phyloP scores from a whole-genome alignment of 2,888 invertebrate species.

The Isoperla grammatica region DNA sequence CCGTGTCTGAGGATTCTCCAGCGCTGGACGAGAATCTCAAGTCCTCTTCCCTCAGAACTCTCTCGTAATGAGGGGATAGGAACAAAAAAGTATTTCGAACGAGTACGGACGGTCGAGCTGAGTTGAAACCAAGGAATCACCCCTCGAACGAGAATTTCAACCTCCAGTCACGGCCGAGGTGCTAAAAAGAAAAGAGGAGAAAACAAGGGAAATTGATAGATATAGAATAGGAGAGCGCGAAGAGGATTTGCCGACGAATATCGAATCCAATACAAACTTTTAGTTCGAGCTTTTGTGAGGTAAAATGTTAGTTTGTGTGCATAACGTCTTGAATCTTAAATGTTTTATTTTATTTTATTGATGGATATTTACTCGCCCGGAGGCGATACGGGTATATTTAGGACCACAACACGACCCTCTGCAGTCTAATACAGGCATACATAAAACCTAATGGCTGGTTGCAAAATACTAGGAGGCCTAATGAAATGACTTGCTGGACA shows the following conservation, averaged over 20 bases:
- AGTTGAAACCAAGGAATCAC: conserved; percentile 21
- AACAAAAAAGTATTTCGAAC: conserved; percentile 18
- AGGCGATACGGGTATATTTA: too few species aligned
- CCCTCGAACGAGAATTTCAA: conserved; percentile 21
- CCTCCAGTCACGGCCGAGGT: conserved; percentile 21
- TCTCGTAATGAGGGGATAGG: conserved; percentile 18
- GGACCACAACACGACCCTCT: too few species aligned
- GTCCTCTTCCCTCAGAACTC: conserved; percentile 17
- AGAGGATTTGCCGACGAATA: background rate
- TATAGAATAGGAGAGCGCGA: background rate
- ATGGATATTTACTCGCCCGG: too few species aligned
- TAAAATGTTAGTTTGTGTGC: too few species aligned
- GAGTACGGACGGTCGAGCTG: background rate
- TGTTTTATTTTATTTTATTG: too few species aligned
- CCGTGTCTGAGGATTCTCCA: background rate
- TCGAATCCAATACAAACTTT: too few species aligned
- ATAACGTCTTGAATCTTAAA: too few species aligned
- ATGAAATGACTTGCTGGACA: too few species aligned
- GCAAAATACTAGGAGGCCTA: too few species aligned
- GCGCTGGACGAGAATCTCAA: conserved; percentile 16
- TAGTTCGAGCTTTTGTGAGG: background rate
- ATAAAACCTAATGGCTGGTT: too few species aligned
- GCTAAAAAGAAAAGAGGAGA: background rate
- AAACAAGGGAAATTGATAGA: conserved; percentile 23
- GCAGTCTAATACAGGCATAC: too few species aligned